Conservation (phyloP, 2,888 invertebrate genomes). For the Trichogramma evanescens region DNA sequence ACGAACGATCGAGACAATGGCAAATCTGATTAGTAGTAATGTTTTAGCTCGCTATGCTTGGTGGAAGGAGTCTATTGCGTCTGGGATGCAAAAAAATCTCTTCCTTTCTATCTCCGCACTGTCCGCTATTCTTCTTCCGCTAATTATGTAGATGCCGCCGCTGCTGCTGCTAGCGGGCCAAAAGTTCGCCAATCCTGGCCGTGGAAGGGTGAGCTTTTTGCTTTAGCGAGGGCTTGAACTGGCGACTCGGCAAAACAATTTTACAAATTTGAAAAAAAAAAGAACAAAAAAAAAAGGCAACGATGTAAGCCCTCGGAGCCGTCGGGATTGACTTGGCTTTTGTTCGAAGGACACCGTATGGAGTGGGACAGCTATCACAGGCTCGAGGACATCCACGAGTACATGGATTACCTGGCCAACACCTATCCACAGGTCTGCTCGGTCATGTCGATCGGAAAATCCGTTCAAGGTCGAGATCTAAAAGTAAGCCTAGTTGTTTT, state of each 20-base stretch:
- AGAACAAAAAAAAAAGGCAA: neutral
- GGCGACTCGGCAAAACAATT: neutral
- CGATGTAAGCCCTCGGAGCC: too few species aligned
- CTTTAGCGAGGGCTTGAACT: neutral
- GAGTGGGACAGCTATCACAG: slow-evolving; percentile 76
- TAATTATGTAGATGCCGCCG: slow-evolving; percentile 35
- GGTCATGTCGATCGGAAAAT: slow-evolving; percentile 66
- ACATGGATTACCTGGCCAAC: slow-evolving; percentile 63
- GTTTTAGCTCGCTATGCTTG: slow-evolving; percentile 42
- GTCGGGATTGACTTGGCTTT: neutral
- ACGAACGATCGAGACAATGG: too few species aligned
- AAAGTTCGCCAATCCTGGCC: slow-evolving; percentile 26
- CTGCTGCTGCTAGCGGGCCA: slow-evolving; percentile 23
- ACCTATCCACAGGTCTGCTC: slow-evolving; percentile 68
- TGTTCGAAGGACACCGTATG: slow-evolving; percentile 52
- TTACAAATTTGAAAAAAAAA: neutral
- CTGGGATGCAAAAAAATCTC: slow-evolving; percentile 30
- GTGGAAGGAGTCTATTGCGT: slow-evolving; percentile 34
- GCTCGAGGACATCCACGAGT: slow-evolving; percentile 61
- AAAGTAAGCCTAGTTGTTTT: slow-evolving; percentile 46
- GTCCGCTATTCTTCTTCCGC: slow-evolving; percentile 34
- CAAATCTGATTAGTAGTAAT: slow-evolving; percentile 4
- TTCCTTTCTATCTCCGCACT: slow-evolving; percentile 30
- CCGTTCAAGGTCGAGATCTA: slow-evolving; percentile 66
- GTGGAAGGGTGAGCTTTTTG: slow-evolving; percentile 41